These are phyloP conservation scores for Leucopternis melanops DNA, from an alignment of 2,113 vertebrate species.

Conservation along the genomic window DNA sequence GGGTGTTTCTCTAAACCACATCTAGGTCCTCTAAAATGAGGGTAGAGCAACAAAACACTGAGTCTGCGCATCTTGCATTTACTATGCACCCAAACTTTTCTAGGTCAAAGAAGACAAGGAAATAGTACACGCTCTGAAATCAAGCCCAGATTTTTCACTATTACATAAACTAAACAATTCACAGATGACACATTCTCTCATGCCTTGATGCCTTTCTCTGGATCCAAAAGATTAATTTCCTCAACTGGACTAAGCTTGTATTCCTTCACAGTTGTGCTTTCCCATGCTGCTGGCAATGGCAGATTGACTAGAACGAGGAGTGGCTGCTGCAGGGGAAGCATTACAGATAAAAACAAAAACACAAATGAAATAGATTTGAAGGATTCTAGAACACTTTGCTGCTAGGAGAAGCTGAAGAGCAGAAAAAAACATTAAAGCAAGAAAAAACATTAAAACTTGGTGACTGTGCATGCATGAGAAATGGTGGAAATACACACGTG, in stretches of 20 bases:
- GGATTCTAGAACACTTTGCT: constrained; percentile 12
- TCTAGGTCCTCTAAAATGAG: not conserved
- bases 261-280: constrained; percentile 43
- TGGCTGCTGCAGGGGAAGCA: constrained; percentile 57
- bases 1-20: not conserved
- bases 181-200: constrained; percentile 55
- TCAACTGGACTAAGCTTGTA: constrained; percentile 58
- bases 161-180: constrained; percentile 54
- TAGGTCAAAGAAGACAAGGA: not conserved
- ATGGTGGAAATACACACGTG: not conserved
- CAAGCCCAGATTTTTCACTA: constrained; percentile 51
- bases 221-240: constrained; percentile 57
- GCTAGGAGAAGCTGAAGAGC: not conserved
- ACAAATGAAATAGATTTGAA: constrained; percentile 22
- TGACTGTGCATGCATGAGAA: not conserved
- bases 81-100: not conserved
- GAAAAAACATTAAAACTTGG: not conserved
- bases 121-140: constrained; percentile 40
- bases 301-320: constrained; percentile 52
- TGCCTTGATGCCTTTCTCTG: constrained; percentile 47
- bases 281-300: constrained; percentile 54
- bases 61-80: not conserved
- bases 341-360: constrained; percentile 54
- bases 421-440: not conserved
- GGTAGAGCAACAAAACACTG: not conserved